Conservation (phyloP, 2,888 invertebrate species). For the Plebejus argus region DNA sequence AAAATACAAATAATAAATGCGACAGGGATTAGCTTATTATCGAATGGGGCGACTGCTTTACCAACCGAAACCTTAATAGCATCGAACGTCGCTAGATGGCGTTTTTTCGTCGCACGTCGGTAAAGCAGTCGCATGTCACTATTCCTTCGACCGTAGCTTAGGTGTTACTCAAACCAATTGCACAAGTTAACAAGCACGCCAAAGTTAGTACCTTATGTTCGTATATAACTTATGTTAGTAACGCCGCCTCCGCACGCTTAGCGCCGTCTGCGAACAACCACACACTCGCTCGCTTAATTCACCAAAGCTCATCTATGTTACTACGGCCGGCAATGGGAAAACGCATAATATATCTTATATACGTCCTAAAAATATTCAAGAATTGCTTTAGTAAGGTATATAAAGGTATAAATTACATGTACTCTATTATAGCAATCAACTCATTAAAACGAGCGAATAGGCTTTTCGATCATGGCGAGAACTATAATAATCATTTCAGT, state of each 20-base stretch:
- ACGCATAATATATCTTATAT: background rate
- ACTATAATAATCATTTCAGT: background rate
- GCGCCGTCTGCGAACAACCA: conserved; percentile 79
- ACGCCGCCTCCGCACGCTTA: conserved; percentile 61
- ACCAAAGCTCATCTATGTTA: conserved; percentile 14
- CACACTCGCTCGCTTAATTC: conserved; percentile 53
- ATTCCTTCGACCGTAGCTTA: conserved; percentile 19
- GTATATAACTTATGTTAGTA: conserved; percentile 69
- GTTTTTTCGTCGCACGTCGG: background rate
- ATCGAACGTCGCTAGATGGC: background rate
- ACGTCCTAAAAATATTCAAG: background rate
- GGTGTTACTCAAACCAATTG: conserved; percentile 47
- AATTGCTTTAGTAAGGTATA: too few relatives aligned
- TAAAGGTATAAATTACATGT: background rate
- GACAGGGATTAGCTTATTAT: background rate
- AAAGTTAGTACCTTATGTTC: conserved; percentile 74
- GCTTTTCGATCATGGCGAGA: background rate
- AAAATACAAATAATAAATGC: conserved; percentile 19
- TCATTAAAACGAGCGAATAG: background rate
- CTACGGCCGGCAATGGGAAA: background rate
- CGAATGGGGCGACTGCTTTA: background rate
- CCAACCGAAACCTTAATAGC: background rate
- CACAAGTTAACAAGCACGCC: conserved; percentile 72
- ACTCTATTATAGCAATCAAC: background rate
- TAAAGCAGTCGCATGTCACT: background rate